Evolutionary conservation across 2,888 invertebrate species (phyloP), one percentile per base, ranked within the genome.

Genomic region (Drosophila austrosaltans): DNA sequence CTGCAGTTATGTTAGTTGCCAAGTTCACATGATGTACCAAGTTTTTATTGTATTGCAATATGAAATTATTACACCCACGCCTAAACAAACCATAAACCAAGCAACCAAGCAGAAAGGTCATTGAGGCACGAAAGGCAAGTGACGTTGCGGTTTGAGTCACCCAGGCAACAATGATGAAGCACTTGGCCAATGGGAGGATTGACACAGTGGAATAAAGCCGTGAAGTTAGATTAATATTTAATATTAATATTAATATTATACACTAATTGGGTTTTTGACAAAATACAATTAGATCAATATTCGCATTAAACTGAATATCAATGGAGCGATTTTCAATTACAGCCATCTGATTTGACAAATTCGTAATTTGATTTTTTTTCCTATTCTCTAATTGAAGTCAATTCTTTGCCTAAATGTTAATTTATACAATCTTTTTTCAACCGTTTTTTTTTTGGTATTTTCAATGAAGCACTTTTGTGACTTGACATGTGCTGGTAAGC

Each of bases 31-130:
- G 58, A 67, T 63, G 44, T 57, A 70, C 61, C 66, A 77, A 70
- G 53, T 79, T 59, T 70, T 63, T 73, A 72, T 63, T 66, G 59
- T 56, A 66, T 72, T 60, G 48, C 62, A 66, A 66, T 66, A 58
- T 44, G 32, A 66, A 66, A 72, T 66, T 72, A 72, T 72, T 66
- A 25, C 16, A 12, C 16, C 32, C 66, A 61, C 61, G 10, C 56
- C 36, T 16, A 54, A 25, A 20, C 53, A 22, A 48, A 53, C 20
- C 28, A 60, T 60, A 40, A 40, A 40, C 36, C 22, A 36, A 25
- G 53, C 65, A 60, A 60, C 69, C 79, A 78, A 59, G 72, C 62
- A 48, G 76, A 82, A 84, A 84, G 84, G 76, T 82, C 74, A 79
- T 62, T 74, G 77, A 70, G 77, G 58, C 75, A 63, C 63, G 54